A percentile compares a stretch with the other conserved stretches of the same genome.
phyloP scores from a whole-genome alignment of 2,113 vertebrate genomes.

The Ophiodon elongatus region DNA sequence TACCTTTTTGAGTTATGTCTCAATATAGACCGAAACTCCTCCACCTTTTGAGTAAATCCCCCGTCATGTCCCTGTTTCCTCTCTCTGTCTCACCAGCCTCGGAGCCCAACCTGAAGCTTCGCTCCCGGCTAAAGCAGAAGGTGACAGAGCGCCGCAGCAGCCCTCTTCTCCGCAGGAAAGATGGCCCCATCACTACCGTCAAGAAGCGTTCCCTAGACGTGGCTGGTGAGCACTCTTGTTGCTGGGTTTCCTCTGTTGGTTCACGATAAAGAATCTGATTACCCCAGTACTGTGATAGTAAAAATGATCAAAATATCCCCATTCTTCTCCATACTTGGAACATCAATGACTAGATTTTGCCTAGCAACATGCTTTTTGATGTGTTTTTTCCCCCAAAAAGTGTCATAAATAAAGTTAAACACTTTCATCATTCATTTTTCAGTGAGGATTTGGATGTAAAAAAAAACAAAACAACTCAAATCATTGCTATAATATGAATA shows the following conservation, averaged over 20 bases:
- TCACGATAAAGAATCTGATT: neutral
- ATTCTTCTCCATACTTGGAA: neutral
- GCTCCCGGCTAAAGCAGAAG: conserved; percentile 98
- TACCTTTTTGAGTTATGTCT: neutral
- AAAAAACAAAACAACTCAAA: too few species aligned
- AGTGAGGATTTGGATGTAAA: neutral
- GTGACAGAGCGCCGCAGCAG: conserved; percentile 97
- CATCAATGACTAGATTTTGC: neutral
- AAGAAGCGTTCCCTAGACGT: conserved; percentile 96
- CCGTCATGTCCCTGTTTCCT: neutral
- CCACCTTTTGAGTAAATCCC: neutral
- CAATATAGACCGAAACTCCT: neutral
- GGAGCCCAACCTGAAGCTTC: conserved; percentile 96
- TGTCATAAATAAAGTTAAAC: neutral
- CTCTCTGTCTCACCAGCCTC: conserved; percentile 86
- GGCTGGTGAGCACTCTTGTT: conserved; percentile 82
- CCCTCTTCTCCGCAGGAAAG: conserved; percentile 93
- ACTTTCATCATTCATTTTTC: neutral
- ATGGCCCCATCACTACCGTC: conserved; percentile 88
- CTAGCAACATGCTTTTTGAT: neutral
- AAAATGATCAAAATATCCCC: neutral
- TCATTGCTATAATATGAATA: too few species aligned
- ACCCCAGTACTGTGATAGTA: neutral
- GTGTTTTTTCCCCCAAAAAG: neutral
- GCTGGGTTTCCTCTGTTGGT: neutral